A percentile compares a stretch with the other conserved stretches of the same genome.
These are phyloP conservation scores for Rhagium mordax DNA, from an alignment of 2,888 invertebrate genomes.

Conservation along the genomic window DNA sequence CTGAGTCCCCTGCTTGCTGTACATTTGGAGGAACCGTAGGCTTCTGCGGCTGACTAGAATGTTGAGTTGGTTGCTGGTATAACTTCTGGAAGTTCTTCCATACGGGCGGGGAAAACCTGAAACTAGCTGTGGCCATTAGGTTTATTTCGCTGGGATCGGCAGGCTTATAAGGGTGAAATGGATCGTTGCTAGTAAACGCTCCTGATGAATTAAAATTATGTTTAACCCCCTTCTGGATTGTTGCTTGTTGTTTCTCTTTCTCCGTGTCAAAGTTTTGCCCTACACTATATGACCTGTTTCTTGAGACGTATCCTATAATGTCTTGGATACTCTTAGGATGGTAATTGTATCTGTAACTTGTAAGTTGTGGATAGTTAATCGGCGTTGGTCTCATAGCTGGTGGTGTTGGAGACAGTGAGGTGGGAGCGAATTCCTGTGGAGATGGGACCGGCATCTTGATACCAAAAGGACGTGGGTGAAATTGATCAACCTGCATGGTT, in stretches of 20 bases:
- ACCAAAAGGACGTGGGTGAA: slow-evolving; percentile 58
- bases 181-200: slow-evolving; percentile 70
- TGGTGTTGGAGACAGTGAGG: slow-evolving; percentile 35
- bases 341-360: slow-evolving; percentile 47
- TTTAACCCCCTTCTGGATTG: slow-evolving; percentile 25
- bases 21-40: neutral
- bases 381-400: slow-evolving; percentile 50
- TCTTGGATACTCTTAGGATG: slow-evolving; percentile 65
- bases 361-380: slow-evolving; percentile 52
- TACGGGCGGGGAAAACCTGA: slow-evolving; percentile 68
- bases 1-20: slow-evolving; percentile 32
- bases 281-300: slow-evolving; percentile 19
- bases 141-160: slow-evolving; percentile 83
- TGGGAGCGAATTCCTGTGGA: slow-evolving; percentile 58
- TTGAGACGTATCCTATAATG: slow-evolving; percentile 57
- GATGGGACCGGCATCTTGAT: slow-evolving; percentile 56
- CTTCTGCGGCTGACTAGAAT: neutral
- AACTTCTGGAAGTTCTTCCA: slow-evolving; percentile 54
- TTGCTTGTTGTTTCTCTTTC: slow-evolving; percentile 25
- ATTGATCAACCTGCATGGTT: slow-evolving; percentile 20
- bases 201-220: slow-evolving; percentile 9
- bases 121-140: slow-evolving; percentile 76
- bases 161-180: slow-evolving; percentile 81
- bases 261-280: slow-evolving; percentile 11
- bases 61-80: slow-evolving; percentile 22